Conservation (phyloP, 2,888 invertebrate genomes). For the Tanytarsus gracilentus region DNA sequence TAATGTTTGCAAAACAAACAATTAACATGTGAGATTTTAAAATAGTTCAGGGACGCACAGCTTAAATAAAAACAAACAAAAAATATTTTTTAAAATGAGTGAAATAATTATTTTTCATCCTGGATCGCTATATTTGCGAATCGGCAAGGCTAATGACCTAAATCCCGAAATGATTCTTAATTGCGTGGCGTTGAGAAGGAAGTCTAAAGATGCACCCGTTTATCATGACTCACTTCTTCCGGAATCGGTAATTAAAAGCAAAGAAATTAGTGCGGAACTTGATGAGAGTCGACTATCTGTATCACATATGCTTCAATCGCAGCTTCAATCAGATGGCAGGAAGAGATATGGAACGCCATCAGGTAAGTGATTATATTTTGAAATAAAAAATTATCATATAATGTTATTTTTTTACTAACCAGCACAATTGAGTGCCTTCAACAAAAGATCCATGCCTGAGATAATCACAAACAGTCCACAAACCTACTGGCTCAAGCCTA, state of each 20-base stretch:
- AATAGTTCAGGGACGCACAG: neutral
- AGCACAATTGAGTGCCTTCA: slow-evolving; percentile 81
- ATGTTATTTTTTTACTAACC: no score
- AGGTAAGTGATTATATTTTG: no score
- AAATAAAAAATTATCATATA: no score
- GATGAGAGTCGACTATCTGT: slow-evolving; percentile 74
- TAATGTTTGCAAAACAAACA: neutral
- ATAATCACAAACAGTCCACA: slow-evolving; percentile 49
- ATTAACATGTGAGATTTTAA: neutral
- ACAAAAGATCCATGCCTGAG: slow-evolving; percentile 68
- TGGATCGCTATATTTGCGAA: slow-evolving; percentile 78
- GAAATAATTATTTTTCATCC: slow-evolving; percentile 86
- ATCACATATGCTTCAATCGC: slow-evolving; percentile 73
- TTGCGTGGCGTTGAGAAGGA: slow-evolving; percentile 39
- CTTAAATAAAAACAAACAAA: neutral
- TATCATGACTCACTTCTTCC: slow-evolving; percentile 60
- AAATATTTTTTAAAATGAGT: neutral
- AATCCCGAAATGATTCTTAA: slow-evolving; percentile 78
- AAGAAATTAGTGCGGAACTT: slow-evolving; percentile 65
- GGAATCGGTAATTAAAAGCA: slow-evolving; percentile 46
- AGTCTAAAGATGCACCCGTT: slow-evolving; percentile 42
- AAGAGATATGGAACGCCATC: slow-evolving; percentile 74
- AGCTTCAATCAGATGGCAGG: slow-evolving; percentile 72
- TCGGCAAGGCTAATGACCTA: slow-evolving; percentile 84
- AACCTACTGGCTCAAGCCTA: slow-evolving; percentile 52